phyloP scores from a whole-genome alignment of 2,113 vertebrate species.

The Montifringilla adamsi region DNA sequence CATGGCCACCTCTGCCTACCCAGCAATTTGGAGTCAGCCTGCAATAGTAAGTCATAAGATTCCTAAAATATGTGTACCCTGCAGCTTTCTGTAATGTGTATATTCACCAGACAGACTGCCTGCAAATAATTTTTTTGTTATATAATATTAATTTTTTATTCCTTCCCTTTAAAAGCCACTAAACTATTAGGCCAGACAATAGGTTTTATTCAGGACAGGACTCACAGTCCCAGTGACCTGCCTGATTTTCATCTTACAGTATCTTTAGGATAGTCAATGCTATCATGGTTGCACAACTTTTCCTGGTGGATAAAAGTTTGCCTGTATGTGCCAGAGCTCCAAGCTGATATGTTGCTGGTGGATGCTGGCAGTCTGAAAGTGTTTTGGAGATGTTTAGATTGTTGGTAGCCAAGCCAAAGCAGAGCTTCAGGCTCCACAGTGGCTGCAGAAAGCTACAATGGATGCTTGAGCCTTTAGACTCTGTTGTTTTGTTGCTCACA shows the following conservation, averaged over 20 bases:
- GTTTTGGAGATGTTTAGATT: not conserved
- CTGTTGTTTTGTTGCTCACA: not conserved
- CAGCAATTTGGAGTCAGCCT: conserved; percentile 90
- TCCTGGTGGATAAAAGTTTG: not conserved
- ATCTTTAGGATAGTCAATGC: not conserved
- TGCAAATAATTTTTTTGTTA: not conserved
- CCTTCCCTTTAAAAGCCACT: not conserved
- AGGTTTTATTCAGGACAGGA: not conserved
- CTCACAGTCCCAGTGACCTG: not conserved
- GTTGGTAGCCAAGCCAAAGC: not conserved
- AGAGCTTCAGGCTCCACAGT: not conserved
- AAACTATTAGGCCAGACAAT: not conserved
- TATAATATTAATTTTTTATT: too few species aligned
- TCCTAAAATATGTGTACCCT: not conserved
- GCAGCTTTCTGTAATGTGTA: not conserved
- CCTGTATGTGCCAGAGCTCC: not conserved
- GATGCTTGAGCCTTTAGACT: not conserved
- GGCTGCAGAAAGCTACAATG: not conserved
- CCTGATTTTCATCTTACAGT: not conserved
- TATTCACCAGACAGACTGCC: not conserved
- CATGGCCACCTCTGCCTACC: conserved; percentile 83
- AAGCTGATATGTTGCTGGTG: not conserved
- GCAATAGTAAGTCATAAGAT: conserved; percentile 78
- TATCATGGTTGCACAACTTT: not conserved
- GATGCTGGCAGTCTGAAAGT: not conserved